Evolutionary conservation across 2,888 invertebrate species (phyloP).

Genomic region (Panorpa germanica): DNA sequence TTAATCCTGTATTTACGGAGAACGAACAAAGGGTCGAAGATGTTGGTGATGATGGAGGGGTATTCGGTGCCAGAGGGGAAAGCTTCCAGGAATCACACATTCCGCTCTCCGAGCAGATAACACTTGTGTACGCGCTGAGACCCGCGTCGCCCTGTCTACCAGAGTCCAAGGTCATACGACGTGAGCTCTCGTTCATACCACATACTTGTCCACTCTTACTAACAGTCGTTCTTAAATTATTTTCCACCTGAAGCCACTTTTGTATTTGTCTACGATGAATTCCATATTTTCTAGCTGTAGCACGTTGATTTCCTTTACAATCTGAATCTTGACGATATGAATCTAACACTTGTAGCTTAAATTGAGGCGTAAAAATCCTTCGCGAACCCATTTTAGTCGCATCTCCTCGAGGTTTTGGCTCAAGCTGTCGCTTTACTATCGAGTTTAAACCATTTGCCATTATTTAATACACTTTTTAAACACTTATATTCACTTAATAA

Average conservation of each 20-base stretch:
- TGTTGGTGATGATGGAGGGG: too few relatives aligned
- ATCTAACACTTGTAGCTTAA: slow-evolving; percentile 75
- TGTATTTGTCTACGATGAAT: slow-evolving; percentile 81
- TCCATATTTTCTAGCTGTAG: slow-evolving; percentile 77
- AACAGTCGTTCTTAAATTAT: slow-evolving; percentile 55
- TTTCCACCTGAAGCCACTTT: slow-evolving; percentile 80
- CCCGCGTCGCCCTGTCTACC: slow-evolving; percentile 19
- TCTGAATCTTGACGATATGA: slow-evolving; percentile 72
- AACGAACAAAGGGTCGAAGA: too few relatives aligned
- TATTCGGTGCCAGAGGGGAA: too few relatives aligned
- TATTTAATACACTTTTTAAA: too few relatives aligned
- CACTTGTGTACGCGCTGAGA: slow-evolving; percentile 11
- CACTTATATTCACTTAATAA: too few relatives aligned
- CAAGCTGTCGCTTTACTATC: slow-evolving; percentile 25
- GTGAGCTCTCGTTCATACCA: slow-evolving; percentile 9
- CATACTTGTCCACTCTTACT: slow-evolving; percentile 22
- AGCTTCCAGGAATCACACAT: too few relatives aligned
- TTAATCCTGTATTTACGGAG: too few relatives aligned
- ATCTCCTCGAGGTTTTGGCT: too few relatives aligned
- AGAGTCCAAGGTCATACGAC: slow-evolving; percentile 17
- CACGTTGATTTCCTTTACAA: slow-evolving; percentile 77
- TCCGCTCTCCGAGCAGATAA: slow-evolving; percentile 2
- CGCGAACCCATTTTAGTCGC: slow-evolving; percentile 52
- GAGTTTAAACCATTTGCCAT: slow-evolving; percentile 41
- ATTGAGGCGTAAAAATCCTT: slow-evolving; percentile 75